phyloP scores from a whole-genome alignment of 2,113 vertebrate species.

The Cottus gobio region DNA sequence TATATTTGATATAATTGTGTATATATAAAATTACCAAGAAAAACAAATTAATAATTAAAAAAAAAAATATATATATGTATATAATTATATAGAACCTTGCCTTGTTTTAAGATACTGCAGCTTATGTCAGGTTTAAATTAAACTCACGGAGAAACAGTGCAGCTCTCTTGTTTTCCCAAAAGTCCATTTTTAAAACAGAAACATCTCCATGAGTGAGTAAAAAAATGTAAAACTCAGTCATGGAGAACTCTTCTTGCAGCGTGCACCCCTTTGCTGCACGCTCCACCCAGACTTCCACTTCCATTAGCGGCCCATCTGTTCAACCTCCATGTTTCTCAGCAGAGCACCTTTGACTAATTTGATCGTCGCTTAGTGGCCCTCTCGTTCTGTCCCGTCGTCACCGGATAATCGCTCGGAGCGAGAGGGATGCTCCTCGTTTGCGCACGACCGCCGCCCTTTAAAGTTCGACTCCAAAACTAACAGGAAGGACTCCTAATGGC shows the following conservation, averaged over 20 bases:
- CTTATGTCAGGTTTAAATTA: not conserved
- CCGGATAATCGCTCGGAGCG: slow-evolving; percentile 6
- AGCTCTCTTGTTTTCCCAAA: not conserved
- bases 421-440: slow-evolving; percentile 5
- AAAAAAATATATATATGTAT: too few species aligned
- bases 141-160: not conserved
- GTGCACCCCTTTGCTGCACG: slow-evolving; percentile 27
- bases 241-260: not conserved
- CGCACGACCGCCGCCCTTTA: not conserved
- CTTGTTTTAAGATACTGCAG: not conserved
- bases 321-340: slow-evolving; percentile 54
- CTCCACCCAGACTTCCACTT: slow-evolving; percentile 45
- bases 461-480: slow-evolving; percentile 33
- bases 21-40: not conserved
- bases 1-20: too few species aligned
- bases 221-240: slow-evolving; percentile 8
- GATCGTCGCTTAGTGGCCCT: slow-evolving; percentile 47
- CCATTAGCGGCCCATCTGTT: slow-evolving; percentile 71
- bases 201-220: not conserved
- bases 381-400: slow-evolving; percentile 16
- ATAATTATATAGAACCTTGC: too few species aligned
- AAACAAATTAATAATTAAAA: too few species aligned
- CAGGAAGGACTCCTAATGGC: slow-evolving; percentile 11
- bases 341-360: slow-evolving; percentile 60
- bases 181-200: slow-evolving; percentile 9